phyloP scores from a whole-genome alignment of 2,888 invertebrate genomes.

The Monochamus alternatus region DNA sequence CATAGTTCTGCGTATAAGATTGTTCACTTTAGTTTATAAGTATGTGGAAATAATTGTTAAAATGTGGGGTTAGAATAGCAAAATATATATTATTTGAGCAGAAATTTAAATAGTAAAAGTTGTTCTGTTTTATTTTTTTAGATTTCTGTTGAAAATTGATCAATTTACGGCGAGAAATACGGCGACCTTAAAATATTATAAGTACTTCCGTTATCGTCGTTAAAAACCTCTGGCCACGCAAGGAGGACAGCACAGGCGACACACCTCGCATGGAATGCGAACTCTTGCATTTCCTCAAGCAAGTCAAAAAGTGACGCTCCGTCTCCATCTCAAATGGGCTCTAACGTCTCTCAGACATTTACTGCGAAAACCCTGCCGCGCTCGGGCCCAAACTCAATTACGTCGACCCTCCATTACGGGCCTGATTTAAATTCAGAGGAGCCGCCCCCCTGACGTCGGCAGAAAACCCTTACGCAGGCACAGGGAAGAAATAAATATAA shows the following conservation, averaged over 20 bases:
- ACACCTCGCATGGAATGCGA: conserved; percentile 8
- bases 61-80: too few species aligned
- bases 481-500: conserved; percentile 57
- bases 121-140: too few species aligned
- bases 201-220: too few species aligned
- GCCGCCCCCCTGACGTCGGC: conserved; percentile 43
- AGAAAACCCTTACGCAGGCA: conserved; percentile 53
- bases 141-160: too few species aligned
- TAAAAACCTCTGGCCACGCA: neutral
- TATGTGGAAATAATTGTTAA: too few species aligned
- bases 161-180: too few species aligned
- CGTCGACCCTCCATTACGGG: conserved; percentile 61
- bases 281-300: conserved; percentile 30
- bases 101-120: too few species aligned
- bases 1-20: too few species aligned
- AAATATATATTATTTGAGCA: too few species aligned
- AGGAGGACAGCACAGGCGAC: conserved; percentile 13
- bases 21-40: too few species aligned
- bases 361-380: conserved; percentile 44
- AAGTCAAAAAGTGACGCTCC: conserved; percentile 38
- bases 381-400: conserved; percentile 64
- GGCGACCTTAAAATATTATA: too few species aligned
- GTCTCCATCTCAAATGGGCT: conserved; percentile 49
- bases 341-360: conserved; percentile 48
- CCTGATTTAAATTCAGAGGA: conserved; percentile 64